Base-by-base conservation (phyloP, 37 sponge, comb jelly and placozoan species). In the Corticium candelabrum region DNA sequence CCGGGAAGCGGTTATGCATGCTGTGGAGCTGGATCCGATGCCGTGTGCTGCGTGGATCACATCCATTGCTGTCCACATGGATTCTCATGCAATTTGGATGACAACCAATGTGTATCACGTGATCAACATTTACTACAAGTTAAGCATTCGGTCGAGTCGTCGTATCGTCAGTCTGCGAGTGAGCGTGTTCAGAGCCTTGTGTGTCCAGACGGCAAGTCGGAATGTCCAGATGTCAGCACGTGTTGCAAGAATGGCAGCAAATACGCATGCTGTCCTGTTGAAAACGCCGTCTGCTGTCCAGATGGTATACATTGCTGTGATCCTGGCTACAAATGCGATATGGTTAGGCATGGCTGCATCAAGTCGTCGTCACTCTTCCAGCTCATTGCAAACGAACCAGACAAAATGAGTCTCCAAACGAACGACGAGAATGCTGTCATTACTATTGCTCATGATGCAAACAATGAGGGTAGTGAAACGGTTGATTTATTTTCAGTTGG, bases 211-310 rank as follows among this genome's bases (percentile, higher is more conserved):
- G 82, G 78, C 2, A 7, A 37, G 41, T 69, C 74, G 43, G 40
- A 85, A 72, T 92, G 93, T 67, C 11, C 11, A 50, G 62, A 50
- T 21, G 21, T 27, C 62, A 89, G 88, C 1, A 88, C 89, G 40
- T 93, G 94, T 77, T 39, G 41, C 32, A 68, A 69, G 37, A 1
- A 68, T 1, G 30, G 40, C 4, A 84, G 85, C 30, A 33, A 73
- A 50, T 92, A 74, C 36, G 90, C 87, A 15, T 92, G 93, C 68
- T 92, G 93, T 75, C 90, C 89, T 37, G 40, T 76, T 15, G 78
- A 81, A 34, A 82, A 89, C n/a, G 93, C 90, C 32, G 74, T 74
- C n/a, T 92, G 93, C 80, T 92, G 93, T 62, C 34, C 74, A 3
- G 93, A 92, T 69, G 38, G 70, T 7, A 37, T 68, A 1, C 93